These are phyloP conservation scores for Melinaea menophilus DNA, from an alignment of 2,888 invertebrate genomes.

Conservation along the genomic window DNA sequence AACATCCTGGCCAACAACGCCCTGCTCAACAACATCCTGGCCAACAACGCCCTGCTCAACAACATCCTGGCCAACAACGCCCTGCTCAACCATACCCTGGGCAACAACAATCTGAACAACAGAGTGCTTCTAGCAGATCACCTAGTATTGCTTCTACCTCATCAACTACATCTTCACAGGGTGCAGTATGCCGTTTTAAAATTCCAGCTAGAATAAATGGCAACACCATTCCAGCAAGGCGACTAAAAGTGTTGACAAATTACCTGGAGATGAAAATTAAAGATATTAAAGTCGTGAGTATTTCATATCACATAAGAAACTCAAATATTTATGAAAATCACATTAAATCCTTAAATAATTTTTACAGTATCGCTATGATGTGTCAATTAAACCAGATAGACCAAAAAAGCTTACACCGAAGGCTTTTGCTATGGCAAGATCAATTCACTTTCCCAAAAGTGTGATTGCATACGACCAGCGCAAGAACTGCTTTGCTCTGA, in stretches of 20 bases:
- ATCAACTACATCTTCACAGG: not conserved
- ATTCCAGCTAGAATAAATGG: slow-evolving; percentile 64
- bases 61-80: not conserved
- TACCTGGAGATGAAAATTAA: slow-evolving; percentile 79
- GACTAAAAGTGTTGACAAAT: slow-evolving; percentile 77
- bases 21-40: slow-evolving; percentile 8
- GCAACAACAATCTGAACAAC: slow-evolving; percentile 7
- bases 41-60: slow-evolving; percentile 1
- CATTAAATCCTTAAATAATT: not conserved
- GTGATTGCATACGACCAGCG: slow-evolving; percentile 85
- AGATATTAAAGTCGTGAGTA: slow-evolving; percentile 63
- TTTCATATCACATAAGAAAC: not conserved
- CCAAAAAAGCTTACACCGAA: slow-evolving; percentile 80
- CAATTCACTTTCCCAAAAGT: slow-evolving; percentile 53
- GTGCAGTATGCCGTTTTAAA: slow-evolving; percentile 38
- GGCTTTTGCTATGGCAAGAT: slow-evolving; percentile 62
- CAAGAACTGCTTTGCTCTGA: slow-evolving; percentile 80
- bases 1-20: not conserved
- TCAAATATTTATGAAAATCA: not conserved
- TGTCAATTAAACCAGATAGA: slow-evolving; percentile 81
- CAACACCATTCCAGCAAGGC: slow-evolving; percentile 34
- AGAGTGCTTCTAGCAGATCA: not conserved
- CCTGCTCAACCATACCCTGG: slow-evolving; percentile 10
- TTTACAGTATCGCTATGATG: slow-evolving; percentile 87
- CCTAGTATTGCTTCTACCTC: not conserved